Base-by-base conservation (phyloP, 2,113 vertebrate genomes). In the Rhabdornis inornatus region DNA sequence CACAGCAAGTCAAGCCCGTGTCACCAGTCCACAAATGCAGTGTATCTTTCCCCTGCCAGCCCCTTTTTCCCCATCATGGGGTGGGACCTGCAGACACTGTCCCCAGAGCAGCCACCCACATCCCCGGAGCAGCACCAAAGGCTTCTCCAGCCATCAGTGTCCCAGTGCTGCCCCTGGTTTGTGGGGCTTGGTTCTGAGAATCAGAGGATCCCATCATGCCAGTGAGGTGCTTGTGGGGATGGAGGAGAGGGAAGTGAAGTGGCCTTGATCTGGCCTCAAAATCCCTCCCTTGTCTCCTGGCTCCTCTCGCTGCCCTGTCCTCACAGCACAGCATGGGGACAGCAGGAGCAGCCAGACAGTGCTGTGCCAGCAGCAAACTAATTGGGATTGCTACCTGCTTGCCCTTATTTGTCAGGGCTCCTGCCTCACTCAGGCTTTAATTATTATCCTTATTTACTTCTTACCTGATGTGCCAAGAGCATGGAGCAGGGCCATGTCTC, bases 381-480 rank as follows among this genome's bases (percentile, higher is more conserved):
- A 92, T 91, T 89, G 55, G 49, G 74, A 59, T 94, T 88, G 60
- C 94, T 95, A 82, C 89, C 83, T 96, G 79, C 57, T 86, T 94
- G 82, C 72, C 76, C 91, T 95, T 92, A 61, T 52, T 68, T 93
- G 85, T 92, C 95, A 95, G 71, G 23, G 35, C 63, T 94, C 22
- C 74, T 71, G 86, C 83, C 79, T 93, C 49, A 23, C 35, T 93
- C 60, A 28, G 27, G 18, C 72, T 92, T 86, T 95, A 89, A 92
- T 95, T 94, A 65, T 88, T 86, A 57, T 39, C 8, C 0, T 94
- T 95, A 61, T 76, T 96, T 91, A 45, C 66, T 87, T 83, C 87
- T 87, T 87, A 37, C 13, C 47, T 49, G 47, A n/a, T 45, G 69
- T 55, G 64, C 49, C 72, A 60, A 42, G 75, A 76, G 60, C 5